Evolutionary conservation across 2,113 vertebrate genomes (phyloP).

Genomic region (Prionailurus bengalensis): DNA sequence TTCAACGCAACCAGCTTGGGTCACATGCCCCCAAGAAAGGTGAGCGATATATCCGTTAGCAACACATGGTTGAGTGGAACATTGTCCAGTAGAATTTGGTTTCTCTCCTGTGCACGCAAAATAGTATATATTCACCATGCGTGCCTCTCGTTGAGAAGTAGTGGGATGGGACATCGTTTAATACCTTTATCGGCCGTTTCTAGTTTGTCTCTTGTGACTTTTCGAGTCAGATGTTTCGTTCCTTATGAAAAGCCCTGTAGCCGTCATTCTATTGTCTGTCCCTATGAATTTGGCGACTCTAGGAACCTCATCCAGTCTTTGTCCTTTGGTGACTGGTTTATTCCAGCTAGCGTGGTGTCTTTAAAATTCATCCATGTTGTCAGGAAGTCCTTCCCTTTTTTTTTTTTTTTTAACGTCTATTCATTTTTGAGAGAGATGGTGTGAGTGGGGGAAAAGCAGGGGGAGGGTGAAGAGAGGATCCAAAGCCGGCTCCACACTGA

Average conservation of each 20-base stretch:
- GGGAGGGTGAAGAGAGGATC: too few relatives aligned
- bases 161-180: not conserved
- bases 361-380: not conserved
- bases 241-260: not conserved
- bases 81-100: not conserved
- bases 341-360: not conserved
- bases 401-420: too few relatives aligned
- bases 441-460: too few relatives aligned
- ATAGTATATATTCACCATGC: not conserved
- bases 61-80: not conserved
- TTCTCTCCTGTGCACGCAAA: not conserved
- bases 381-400: too few relatives aligned
- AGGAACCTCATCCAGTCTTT: rapidly evolving
- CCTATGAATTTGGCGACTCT: not conserved
- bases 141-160: not conserved
- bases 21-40: not conserved
- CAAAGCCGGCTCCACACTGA: too few relatives aligned
- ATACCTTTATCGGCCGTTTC: not conserved
- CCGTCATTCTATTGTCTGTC: not conserved
- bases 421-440: too few relatives aligned
- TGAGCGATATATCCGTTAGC: not conserved
- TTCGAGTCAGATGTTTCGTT: not conserved
- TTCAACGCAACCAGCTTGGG: not conserved
- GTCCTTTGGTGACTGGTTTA: not conserved
- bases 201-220: not conserved